Conservation (phyloP, 2,888 invertebrate genomes). For the Flexamia atlantica region DNA sequence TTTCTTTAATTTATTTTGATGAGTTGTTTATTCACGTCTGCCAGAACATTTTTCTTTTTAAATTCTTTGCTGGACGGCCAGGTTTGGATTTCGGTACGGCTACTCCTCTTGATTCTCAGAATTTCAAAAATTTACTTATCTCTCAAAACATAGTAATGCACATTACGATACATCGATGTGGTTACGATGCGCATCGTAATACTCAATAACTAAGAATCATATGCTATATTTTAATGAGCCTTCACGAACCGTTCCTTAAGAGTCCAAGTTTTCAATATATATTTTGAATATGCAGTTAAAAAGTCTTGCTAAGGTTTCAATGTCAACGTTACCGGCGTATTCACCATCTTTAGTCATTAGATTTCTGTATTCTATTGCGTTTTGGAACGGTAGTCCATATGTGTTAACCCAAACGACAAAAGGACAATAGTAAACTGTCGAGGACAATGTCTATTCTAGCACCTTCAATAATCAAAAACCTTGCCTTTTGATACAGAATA, state of each 20-base stretch:
- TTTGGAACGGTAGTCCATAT: slow-evolving; percentile 9
- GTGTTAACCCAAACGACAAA: slow-evolving; percentile 22
- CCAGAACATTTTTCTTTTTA: too few species aligned
- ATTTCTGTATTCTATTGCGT: slow-evolving; percentile 16
- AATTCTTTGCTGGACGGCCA: too few species aligned
- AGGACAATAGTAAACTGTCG: slow-evolving; percentile 15
- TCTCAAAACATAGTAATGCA: slow-evolving; percentile 24
- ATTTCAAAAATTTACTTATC: slow-evolving; percentile 19
- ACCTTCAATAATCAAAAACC: too few species aligned
- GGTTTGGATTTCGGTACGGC: not conserved
- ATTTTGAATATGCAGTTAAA: slow-evolving; percentile 28
- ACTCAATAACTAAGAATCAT: not conserved
- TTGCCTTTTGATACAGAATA: too few species aligned
- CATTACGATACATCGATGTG: too few species aligned
- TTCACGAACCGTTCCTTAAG: slow-evolving; percentile 18
- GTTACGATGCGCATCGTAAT: too few species aligned
- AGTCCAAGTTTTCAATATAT: slow-evolving; percentile 7
- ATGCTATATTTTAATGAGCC: not conserved
- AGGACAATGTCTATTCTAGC: not conserved
- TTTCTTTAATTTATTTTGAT: too few species aligned
- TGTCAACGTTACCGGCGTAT: slow-evolving; percentile 46
- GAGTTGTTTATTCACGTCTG: too few species aligned
- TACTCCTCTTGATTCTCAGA: not conserved
- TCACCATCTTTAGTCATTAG: slow-evolving; percentile 10
- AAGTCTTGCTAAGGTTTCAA: slow-evolving; percentile 32